These are phyloP conservation scores for Hirtodrosophila trivittata DNA, from an alignment of 2,888 invertebrate species.

Conservation along the genomic window DNA sequence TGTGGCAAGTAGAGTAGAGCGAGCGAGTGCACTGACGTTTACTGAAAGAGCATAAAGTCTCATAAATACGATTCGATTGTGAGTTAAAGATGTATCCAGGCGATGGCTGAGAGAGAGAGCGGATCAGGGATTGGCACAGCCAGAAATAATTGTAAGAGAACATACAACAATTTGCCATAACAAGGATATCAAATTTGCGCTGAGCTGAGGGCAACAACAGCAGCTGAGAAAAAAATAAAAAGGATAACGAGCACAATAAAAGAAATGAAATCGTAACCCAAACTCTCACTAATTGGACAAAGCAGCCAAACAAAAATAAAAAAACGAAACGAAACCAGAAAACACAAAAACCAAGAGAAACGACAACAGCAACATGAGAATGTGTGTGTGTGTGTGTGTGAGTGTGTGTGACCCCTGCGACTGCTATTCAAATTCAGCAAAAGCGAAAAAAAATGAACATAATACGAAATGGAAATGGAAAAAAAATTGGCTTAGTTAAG, in stretches of 20 bases:
- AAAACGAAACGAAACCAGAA: slow-evolving; percentile 21
- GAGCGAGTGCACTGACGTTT: slow-evolving; percentile 54
- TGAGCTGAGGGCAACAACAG: slow-evolving; percentile 11
- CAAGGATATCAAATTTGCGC: slow-evolving; percentile 79
- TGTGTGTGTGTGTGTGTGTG: slow-evolving; percentile 16
- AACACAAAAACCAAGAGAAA: slow-evolving; percentile 36
- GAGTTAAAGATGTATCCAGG: slow-evolving; percentile 1
- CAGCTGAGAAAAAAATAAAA: slow-evolving; percentile 58
- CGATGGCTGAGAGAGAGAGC: slow-evolving; percentile 5
- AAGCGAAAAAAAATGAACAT: slow-evolving; percentile 5
- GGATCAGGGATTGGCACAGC: slow-evolving; percentile 34
- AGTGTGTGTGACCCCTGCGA: slow-evolving; percentile 35
- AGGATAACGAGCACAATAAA: slow-evolving; percentile 80
- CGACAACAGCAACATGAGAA: slow-evolving; percentile 17
- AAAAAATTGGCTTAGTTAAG: slow-evolving; percentile 71
- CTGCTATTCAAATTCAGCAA: slow-evolving; percentile 62
- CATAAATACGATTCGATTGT: slow-evolving; percentile 62
- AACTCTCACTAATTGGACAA: slow-evolving; percentile 80
- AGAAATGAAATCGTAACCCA: slow-evolving; percentile 77
- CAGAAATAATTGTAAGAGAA: slow-evolving; percentile 68
- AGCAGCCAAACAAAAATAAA: slow-evolving; percentile 58
- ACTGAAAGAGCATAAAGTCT: slow-evolving; percentile 55
- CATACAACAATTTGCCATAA: slow-evolving; percentile 75
- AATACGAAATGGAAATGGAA: slow-evolving; percentile 22
- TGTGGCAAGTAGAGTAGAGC: slow-evolving; percentile 12